phyloP scores from a whole-genome alignment of 2,888 invertebrate genomes.

The Cerastis leucographa region DNA sequence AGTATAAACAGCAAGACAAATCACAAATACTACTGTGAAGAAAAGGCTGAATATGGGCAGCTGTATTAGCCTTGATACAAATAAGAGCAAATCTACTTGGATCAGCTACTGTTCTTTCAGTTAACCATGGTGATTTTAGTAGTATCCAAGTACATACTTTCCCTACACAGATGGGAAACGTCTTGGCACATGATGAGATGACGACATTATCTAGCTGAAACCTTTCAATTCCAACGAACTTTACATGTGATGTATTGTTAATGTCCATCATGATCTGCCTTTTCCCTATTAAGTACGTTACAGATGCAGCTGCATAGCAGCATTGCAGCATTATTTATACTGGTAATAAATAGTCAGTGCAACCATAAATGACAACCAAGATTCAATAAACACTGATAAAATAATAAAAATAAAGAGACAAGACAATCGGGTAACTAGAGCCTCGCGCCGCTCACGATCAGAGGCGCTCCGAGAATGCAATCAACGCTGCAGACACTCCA shows the following conservation, averaged over 20 bases:
- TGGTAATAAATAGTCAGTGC: not conserved
- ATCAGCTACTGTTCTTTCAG: not conserved
- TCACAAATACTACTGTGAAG: conserved; percentile 11
- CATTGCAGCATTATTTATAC: not conserved
- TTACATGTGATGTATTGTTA: not conserved
- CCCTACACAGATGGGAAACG: not conserved
- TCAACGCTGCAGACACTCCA: conserved; percentile 65
- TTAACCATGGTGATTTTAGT: not conserved
- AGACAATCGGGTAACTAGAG: conserved; percentile 45
- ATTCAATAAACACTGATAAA: conserved; percentile 36
- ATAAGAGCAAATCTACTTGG: not conserved
- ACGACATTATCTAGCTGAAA: not conserved
- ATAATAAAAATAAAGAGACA: conserved; percentile 46
- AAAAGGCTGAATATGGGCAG: not conserved
- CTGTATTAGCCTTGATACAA: not conserved
- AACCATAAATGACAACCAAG: conserved; percentile 8
- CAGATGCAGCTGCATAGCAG: no score
- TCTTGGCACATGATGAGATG: not conserved
- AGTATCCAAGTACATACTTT: not conserved
- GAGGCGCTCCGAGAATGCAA: conserved; percentile 63
- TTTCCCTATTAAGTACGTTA: not conserved
- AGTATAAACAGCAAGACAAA: conserved; percentile 6
- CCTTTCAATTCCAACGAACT: not conserved
- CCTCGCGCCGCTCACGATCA: conserved; percentile 38
- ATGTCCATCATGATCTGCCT: not conserved